Evolutionary conservation across 2,888 invertebrate genomes (phyloP).

Genomic region (Slavum lentiscoides): DNA sequence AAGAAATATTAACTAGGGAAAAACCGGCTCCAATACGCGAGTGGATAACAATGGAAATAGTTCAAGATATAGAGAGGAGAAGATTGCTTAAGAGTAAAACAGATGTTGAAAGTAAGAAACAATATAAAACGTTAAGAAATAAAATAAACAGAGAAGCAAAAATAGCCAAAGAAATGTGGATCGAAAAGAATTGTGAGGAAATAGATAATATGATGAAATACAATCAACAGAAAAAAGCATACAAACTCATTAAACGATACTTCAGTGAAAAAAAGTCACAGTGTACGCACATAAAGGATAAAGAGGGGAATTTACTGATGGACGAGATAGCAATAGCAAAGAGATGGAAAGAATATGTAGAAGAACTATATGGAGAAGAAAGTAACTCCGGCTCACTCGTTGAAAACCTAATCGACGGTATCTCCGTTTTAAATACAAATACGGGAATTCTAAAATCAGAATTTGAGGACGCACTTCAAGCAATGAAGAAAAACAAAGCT

Average conservation of each 20-base stretch:
- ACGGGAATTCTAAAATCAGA: too few species aligned
- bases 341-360: constrained; percentile 42
- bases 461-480: too few species aligned
- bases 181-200: constrained; percentile 30
- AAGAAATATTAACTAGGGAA: constrained; percentile 20
- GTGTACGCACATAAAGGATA: constrained; percentile 29
- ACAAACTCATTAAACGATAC: constrained; percentile 19
- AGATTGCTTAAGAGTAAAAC: constrained; percentile 29
- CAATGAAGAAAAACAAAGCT: too few species aligned
- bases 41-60: constrained; percentile 41
- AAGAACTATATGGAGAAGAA: constrained; percentile 35
- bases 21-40: constrained; percentile 18
- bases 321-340: constrained; percentile 25
- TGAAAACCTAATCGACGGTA: constrained; percentile 20
- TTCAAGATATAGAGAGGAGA: constrained; percentile 32
- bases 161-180: constrained; percentile 23
- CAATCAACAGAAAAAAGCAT: constrained; percentile 28
- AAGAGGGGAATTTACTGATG: constrained; percentile 32
- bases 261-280: background rate
- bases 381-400: constrained; percentile 6
- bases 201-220: constrained; percentile 32
- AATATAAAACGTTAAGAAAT: background rate
- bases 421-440: constrained; percentile 9
- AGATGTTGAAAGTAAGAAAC: constrained; percentile 24
- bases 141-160: constrained; percentile 22